Conservation (phyloP, 2,888 invertebrate species). For the Eristalis pertinax region DNA sequence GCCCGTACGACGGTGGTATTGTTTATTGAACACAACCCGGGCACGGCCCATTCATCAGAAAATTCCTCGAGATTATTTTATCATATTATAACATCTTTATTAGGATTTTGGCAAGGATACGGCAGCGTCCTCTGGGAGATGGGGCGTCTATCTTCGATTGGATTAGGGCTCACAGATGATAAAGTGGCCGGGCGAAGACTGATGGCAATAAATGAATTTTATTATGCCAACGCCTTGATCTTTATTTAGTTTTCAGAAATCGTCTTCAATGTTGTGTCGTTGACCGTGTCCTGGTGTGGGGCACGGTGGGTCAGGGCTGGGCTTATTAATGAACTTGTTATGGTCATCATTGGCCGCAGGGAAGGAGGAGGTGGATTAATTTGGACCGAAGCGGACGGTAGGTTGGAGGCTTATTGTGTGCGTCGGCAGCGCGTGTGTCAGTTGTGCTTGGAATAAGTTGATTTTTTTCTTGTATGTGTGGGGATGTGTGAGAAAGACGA, state of each 20-base stretch:
- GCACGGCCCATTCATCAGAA: constrained; percentile 44
- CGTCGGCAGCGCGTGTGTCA: background rate
- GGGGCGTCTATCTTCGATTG: constrained; percentile 29
- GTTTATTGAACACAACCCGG: constrained; percentile 50
- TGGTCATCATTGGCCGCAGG: background rate
- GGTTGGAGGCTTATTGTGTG: background rate
- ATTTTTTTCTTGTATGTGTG: background rate
- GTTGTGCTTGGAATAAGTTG: too few species aligned
- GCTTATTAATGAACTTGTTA: background rate
- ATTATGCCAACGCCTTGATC: constrained; percentile 27
- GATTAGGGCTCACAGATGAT: constrained; percentile 51
- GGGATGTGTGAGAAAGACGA: background rate
- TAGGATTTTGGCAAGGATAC: constrained; percentile 55
- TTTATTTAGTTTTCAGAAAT: constrained; percentile 14
- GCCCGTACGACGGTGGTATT: constrained; percentile 39
- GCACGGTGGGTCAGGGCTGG: background rate
- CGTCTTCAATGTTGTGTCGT: background rate
- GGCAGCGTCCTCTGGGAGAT: background rate
- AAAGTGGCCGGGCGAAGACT: constrained; percentile 8
- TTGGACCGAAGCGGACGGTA: background rate
- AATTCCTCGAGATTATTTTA: constrained; percentile 56
- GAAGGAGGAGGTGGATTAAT: background rate
- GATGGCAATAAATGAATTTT: constrained; percentile 26
- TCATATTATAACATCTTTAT: constrained; percentile 64
- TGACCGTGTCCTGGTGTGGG: background rate